Evolutionary conservation across 2,797 vertebrate species (phyloP), one percentile per base, ranked within the genome.

Genomic region (Pristis pectinata): DNA sequence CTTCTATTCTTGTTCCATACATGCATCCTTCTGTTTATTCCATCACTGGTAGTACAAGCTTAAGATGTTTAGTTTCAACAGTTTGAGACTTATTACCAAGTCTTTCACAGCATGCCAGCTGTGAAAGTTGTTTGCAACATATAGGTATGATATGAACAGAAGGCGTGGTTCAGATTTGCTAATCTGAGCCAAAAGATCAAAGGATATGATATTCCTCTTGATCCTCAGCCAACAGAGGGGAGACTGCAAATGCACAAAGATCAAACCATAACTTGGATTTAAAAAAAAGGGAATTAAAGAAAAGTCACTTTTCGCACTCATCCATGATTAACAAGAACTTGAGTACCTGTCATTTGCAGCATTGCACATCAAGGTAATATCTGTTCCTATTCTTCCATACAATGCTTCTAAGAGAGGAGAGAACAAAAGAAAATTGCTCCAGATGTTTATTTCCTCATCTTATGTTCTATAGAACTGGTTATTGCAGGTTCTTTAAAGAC

Each of bases 321-420:
- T 91, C n/a, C 2, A 91, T 91, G 19, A 27, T 91, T 91, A 41
- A 41, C 17, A 59, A 91, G n/a, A 64, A 67, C 10, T 64, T 67
- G 22, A 53, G 27, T 94, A 94, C 92, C 92, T 94, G 70, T 76
- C 24, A 53, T 76, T 76, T 74, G 67, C 27, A 53, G 67, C 92
- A 49, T n/a, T 76, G 92, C 92, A 94, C 24, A 56, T 3, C 70
- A 94, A 94, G 44, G 70, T 94, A 53, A 94, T 76, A 94, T 94
- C 92, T 49, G 92, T 94, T 76, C 92, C 92, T n/a, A 94, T 74
- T 76, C 49, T 72, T 72, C 92, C 92, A 94, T 76, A 56, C 5
- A 53, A 44, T 49, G 94, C 7, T 53, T 56, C 92, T 94, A 53
- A 44, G 49, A 76, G 61, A 93, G 37, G 49, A 76, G 61, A 93